Evolutionary conservation across 2,888 invertebrate species (phyloP), one percentile per base, ranked within the genome.

Genomic region (Drosophila mettleri): DNA sequence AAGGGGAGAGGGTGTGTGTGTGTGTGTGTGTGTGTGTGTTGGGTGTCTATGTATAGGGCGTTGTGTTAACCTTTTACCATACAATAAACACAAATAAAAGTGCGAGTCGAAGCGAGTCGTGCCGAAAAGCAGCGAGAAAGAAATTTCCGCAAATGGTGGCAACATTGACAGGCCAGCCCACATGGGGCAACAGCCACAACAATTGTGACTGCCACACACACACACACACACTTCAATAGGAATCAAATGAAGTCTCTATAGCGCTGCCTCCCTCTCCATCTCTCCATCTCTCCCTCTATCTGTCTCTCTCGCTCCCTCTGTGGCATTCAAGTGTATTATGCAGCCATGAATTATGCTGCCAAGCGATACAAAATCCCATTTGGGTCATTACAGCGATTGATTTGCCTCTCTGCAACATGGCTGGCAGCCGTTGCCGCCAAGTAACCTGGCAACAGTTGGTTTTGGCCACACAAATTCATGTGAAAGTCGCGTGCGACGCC

Each of bases 371-470:
- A 52, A 69, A 14, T 69, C 69, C 70, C 70, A 69, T 69, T 69
- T 69, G 69, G 69, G 63, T 59, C 66, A 72, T 72, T 72, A 54
- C 66, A 43, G 41, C 70, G 52, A 75, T 75, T 75, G 78, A 75
- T 75, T 74, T 69, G 78, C 53, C 54, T 7, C 33, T 2, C 7
- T 12, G 51, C 43, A 0, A 14, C 10, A 4, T 12, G 12, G 20
- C 20, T 2, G 5, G n/a, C 16, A 1, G 0, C 29, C 6, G 14
- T 24, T 6, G 14, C 45, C 33, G 59, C 41, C 53, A 54, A 48
- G 59, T 75, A 52, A 77, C 83, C 88, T 77, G 88, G 83, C 83
- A 83, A 83, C 83, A 88, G 88, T 83, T 83, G 86, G 88, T 80
- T 83, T 74, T 86, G 83, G 84, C 75, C 75, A 78, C 48, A 61